Percentiles rank a stretch among this genome's conserved stretches.
These are phyloP conservation scores for Physeter macrocephalus DNA, from an alignment of 2,113 vertebrate species.

Conservation along the genomic window DNA sequence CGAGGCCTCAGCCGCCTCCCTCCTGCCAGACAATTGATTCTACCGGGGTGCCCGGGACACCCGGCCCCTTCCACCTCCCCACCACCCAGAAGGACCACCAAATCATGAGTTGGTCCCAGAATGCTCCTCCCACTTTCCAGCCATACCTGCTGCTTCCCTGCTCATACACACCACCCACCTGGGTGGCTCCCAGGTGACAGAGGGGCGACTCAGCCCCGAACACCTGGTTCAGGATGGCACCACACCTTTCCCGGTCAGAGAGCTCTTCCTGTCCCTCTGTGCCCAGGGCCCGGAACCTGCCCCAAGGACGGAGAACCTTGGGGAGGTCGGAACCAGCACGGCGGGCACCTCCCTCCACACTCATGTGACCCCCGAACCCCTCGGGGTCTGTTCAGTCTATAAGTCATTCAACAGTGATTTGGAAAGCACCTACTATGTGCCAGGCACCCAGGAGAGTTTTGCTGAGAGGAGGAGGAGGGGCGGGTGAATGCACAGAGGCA, in stretches of 20 bases:
- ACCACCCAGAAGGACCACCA: not conserved
- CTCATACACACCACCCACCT: slow-evolving; percentile 78
- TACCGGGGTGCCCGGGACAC: not conserved
- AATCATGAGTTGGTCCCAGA: not conserved
- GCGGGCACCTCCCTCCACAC: not conserved
- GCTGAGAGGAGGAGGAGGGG: not conserved
- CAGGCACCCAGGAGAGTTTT: not conserved
- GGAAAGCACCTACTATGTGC: not conserved
- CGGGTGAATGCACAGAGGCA: accelerated
- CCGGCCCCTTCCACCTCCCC: not conserved
- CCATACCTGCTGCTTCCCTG: too few relatives aligned
- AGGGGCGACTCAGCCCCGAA: slow-evolving; percentile 79
- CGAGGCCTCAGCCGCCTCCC: not conserved
- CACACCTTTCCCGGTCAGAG: slow-evolving; percentile 77
- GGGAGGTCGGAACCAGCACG: not conserved
- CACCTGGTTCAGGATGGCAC: slow-evolving; percentile 78
- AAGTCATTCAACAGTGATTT: not conserved
- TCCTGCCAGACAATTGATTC: not conserved
- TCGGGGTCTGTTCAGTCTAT: not conserved
- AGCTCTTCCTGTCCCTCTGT: not conserved
- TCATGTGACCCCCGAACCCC: not conserved
- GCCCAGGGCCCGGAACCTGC: slow-evolving; percentile 85
- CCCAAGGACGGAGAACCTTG: not conserved
- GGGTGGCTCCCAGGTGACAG: slow-evolving; percentile 88
- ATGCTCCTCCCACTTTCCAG: not conserved